Evolutionary conservation across 2,113 vertebrate genomes (phyloP).

Genomic region (Istiophorus platypterus): DNA sequence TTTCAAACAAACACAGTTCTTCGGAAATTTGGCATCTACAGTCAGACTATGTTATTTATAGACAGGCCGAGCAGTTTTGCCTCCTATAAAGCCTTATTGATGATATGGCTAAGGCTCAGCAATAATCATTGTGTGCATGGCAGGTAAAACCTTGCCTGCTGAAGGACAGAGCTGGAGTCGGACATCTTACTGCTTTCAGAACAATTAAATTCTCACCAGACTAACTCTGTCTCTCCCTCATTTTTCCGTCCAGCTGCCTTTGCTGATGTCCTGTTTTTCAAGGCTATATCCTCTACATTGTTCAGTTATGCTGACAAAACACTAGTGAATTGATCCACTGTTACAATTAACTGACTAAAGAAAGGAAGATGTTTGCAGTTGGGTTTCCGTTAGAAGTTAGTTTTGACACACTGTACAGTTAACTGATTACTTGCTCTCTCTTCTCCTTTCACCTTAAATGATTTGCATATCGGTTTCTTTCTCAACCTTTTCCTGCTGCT

Average conservation of each 20-base stretch:
- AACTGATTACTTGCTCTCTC: not conserved
- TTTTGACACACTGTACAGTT: not conserved
- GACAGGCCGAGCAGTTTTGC: not conserved
- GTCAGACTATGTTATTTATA: not conserved
- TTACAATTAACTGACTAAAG: not conserved
- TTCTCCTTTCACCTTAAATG: not conserved
- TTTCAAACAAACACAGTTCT: not conserved
- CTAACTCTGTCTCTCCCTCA: not conserved
- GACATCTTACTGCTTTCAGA: not conserved
- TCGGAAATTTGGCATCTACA: not conserved
- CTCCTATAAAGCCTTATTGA: no score
- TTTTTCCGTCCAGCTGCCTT: no score
- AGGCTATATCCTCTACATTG: not conserved
- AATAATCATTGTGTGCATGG: not conserved
- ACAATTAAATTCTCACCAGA: not conserved
- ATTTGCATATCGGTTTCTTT: not conserved
- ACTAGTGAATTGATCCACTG: not conserved
- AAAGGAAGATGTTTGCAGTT: not conserved
- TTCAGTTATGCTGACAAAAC: not conserved
- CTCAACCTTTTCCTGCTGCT: not conserved
- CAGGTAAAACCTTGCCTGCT: not conserved
- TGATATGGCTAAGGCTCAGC: not conserved
- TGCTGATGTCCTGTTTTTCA: not conserved
- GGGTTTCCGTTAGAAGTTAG: not conserved
- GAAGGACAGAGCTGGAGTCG: not conserved